Percentiles rank a stretch among this genome's conserved stretches.
Conservation (phyloP, 2,797 vertebrate species). For the Otus scops region DNA sequence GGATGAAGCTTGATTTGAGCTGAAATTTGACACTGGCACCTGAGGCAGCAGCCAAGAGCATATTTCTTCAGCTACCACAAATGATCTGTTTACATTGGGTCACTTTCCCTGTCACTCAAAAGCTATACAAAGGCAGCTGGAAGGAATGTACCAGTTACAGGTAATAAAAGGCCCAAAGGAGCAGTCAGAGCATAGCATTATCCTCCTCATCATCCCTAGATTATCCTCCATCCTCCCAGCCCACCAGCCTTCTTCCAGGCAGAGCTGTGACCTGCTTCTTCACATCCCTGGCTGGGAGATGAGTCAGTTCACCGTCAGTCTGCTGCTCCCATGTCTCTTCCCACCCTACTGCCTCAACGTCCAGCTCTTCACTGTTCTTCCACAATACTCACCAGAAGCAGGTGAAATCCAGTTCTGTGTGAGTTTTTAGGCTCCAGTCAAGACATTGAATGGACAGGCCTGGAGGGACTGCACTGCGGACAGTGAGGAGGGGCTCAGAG, state of each 20-base stretch:
- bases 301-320: accelerated
- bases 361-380: background rate
- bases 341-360: background rate
- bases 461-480: background rate
- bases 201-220: background rate
- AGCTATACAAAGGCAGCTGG: background rate
- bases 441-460: background rate
- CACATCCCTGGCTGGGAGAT: background rate
- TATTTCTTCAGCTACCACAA: background rate
- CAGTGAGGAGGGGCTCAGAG: background rate
- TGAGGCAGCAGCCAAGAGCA: background rate
- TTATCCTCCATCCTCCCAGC: background rate
- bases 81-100: background rate
- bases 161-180: background rate
- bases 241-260: background rate
- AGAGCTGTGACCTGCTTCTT: background rate
- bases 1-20: background rate
- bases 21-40: background rate
- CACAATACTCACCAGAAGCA: background rate
- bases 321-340: background rate
- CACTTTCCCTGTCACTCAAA: background rate
- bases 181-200: background rate
- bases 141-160: background rate
- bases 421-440: background rate
- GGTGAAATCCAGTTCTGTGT: background rate